Conservation (phyloP, 1,140 invertebrate genomes). For the Lordiphosa clarofinis region DNA sequence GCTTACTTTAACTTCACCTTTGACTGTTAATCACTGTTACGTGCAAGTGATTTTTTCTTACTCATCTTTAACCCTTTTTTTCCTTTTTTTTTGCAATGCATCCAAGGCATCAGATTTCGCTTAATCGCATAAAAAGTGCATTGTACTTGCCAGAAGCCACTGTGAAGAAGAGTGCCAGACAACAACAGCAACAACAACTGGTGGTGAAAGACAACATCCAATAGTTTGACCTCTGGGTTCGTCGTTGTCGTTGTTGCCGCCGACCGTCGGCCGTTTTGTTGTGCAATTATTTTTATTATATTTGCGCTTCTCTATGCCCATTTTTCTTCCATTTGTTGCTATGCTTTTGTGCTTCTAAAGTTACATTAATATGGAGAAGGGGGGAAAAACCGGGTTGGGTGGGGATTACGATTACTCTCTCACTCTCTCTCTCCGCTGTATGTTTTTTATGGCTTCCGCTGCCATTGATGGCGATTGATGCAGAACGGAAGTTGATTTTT, state of each 20-base stretch:
- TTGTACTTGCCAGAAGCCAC: conserved; percentile 33
- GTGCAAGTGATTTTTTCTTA: too few relatives aligned
- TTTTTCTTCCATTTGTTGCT: conserved; percentile 35
- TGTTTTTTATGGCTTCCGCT: conserved; percentile 59
- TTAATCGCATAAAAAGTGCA: conserved; percentile 71
- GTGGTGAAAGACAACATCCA: conserved; percentile 34
- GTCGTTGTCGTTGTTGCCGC: conserved; percentile 26
- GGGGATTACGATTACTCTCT: conserved; percentile 29
- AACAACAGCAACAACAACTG: conserved; percentile 16
- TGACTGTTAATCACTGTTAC: too few relatives aligned
- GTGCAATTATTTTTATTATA: conserved; percentile 75
- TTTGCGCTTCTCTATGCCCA: conserved; percentile 37
- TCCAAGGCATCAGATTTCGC: conserved; percentile 61
- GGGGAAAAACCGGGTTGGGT: background rate
- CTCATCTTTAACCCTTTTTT: conserved; percentile 3
- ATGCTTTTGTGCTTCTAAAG: conserved; percentile 43
- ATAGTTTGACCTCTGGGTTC: conserved; percentile 65
- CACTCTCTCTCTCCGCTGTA: conserved; percentile 15
- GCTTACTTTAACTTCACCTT: too few relatives aligned
- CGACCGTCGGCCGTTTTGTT: conserved; percentile 50
- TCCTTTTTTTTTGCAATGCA: conserved; percentile 18
- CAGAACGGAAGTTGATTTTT: conserved; percentile 60
- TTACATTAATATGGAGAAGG: conserved; percentile 27
- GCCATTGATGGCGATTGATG: conserved; percentile 44
- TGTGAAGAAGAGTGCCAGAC: conserved; percentile 23